Percentiles rank a stretch among this genome's conserved stretches.
Evolutionary conservation across 64 coral and sea anemone species (phyloP).

Genomic region (Pachyseris speciosa): DNA sequence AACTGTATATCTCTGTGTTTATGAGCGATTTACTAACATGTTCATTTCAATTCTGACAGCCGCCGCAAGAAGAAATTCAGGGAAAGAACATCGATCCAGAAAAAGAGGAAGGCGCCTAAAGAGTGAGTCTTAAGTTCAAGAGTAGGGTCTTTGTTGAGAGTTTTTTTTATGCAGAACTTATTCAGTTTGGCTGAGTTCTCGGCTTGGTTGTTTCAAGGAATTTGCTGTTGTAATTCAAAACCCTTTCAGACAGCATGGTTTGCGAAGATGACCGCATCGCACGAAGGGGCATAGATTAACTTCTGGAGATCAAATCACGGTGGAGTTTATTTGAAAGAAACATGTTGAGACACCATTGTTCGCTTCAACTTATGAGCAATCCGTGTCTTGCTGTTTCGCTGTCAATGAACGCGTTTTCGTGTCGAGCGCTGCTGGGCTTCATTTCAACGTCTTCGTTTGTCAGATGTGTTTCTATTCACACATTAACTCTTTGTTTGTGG

Average conservation of each 20-base stretch:
- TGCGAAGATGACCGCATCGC: not conserved
- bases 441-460: not conserved
- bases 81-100: not conserved
- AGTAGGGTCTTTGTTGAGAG: not conserved
- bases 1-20: conserved; percentile 13
- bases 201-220: not conserved
- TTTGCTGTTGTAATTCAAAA: conserved; percentile 24
- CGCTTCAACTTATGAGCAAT: not conserved
- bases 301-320: not conserved
- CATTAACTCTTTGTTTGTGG: conserved; percentile 20
- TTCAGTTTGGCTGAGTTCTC: not conserved
- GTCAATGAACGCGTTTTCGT: not conserved
- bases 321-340: not conserved
- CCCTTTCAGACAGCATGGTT: conserved; percentile 4
- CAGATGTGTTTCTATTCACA: not conserved
- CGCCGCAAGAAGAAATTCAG: not conserved
- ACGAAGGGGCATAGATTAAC: not conserved
- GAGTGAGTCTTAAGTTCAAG: not conserved
- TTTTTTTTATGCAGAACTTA: not conserved
- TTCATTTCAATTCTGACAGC: conserved; percentile 27
- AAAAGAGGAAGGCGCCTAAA: not conserved
- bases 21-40: not conserved
- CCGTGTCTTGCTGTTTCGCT: not conserved
- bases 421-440: not conserved
- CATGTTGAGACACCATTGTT: not conserved